Evolutionary conservation across 53 echinoderm and acorn worm species (phyloP).

Genomic region (Paracentrotus lividus): DNA sequence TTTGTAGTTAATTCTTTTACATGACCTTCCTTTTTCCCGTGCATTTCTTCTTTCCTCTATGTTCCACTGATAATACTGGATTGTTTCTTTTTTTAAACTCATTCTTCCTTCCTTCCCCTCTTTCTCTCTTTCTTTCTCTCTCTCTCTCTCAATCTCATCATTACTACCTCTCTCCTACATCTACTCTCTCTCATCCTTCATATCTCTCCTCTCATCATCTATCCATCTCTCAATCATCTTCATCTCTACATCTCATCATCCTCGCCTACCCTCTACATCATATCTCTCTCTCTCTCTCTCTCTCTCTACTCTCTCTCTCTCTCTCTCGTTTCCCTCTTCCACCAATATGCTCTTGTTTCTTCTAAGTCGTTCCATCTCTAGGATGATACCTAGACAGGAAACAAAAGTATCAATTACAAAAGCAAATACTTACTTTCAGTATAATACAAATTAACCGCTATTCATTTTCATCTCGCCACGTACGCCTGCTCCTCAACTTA

Average conservation of each 20-base stretch:
- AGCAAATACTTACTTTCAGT: slow-evolving; percentile 1
- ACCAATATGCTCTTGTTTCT: background rate
- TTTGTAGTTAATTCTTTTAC: background rate
- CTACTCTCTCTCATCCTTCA: background rate
- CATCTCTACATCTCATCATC: background rate
- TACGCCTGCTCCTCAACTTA: background rate
- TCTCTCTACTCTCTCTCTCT: background rate
- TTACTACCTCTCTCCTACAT: background rate
- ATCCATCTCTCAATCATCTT: background rate
- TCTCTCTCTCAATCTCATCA: background rate
- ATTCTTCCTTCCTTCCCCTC: slow-evolving; percentile 1
- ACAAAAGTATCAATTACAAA: slow-evolving; percentile 31
- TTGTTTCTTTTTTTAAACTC: background rate
- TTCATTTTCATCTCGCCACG: background rate
- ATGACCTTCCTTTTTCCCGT: background rate
- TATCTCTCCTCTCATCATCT: background rate
- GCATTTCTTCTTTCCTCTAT: background rate
- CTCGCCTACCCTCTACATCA: too few relatives aligned
- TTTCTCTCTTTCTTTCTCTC: background rate
- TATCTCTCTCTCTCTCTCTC: background rate
- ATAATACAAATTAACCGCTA: slow-evolving; percentile 8
- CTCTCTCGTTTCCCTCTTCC: background rate
- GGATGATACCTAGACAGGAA: background rate
- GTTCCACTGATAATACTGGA: background rate
- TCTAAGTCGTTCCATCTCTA: background rate